Percentiles rank a stretch among this genome's conserved stretches.
phyloP scores from a whole-genome alignment of 2,797 vertebrate genomes.

The Squalus acanthias region DNA sequence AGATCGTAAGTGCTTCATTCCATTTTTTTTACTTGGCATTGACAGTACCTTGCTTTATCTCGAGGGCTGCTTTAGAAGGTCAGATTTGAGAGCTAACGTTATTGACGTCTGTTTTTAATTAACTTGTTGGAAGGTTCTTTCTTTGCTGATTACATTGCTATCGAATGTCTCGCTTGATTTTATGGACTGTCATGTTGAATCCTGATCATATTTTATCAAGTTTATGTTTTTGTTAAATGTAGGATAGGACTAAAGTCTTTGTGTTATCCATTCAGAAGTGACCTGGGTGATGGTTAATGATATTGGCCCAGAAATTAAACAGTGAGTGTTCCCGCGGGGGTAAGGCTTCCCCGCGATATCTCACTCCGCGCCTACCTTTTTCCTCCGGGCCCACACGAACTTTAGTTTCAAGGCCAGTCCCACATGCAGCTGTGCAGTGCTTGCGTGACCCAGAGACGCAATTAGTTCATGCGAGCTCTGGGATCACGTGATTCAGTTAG shows the following conservation, averaged over 20 bases:
- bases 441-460: no score
- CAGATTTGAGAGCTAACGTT: not conserved
- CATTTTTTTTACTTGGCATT: not conserved
- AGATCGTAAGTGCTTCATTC: not conserved
- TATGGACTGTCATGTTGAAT: not conserved
- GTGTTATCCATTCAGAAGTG: not conserved
- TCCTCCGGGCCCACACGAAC: no score
- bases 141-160: not conserved
- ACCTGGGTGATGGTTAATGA: not conserved
- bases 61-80: constrained; percentile 8
- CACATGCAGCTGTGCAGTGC: no score
- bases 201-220: not conserved
- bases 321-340: no score
- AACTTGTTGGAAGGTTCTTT: not conserved
- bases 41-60: not conserved
- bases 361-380: no score
- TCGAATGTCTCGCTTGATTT: not conserved
- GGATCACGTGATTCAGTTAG: no score
- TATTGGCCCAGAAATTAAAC: no score
- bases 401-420: no score
- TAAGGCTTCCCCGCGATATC: no score
- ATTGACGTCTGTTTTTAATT: constrained; percentile 11
- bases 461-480: no score
- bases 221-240: not conserved
- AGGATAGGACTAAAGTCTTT: not conserved